These are phyloP conservation scores for Corythaixoides concolor DNA, from an alignment of 2,113 vertebrate species.

Conservation along the genomic window DNA sequence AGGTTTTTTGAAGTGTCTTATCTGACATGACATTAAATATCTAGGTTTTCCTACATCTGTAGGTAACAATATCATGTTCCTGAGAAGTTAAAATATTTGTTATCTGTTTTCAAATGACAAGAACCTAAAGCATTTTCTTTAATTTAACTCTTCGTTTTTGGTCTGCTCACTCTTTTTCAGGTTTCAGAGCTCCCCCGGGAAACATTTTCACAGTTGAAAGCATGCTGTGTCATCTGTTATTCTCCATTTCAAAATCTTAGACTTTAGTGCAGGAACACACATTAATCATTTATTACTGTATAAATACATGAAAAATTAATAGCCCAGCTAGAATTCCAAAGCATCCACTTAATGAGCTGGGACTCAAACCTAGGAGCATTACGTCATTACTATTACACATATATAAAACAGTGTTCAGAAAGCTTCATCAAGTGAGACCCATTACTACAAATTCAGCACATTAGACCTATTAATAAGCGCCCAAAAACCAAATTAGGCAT, in stretches of 20 bases:
- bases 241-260: slow-evolving; percentile 55
- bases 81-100: neutral
- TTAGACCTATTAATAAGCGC: neutral
- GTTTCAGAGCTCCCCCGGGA: neutral
- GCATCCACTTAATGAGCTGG: slow-evolving; percentile 49
- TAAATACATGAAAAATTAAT: slow-evolving; percentile 71
- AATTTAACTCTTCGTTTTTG: neutral
- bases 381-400: neutral
- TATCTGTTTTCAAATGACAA: neutral
- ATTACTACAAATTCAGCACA: neutral
- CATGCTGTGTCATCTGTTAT: slow-evolving; percentile 39
- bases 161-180: neutral
- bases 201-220: slow-evolving; percentile 33
- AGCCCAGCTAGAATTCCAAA: slow-evolving; percentile 56
- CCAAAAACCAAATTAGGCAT: neutral
- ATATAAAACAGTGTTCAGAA: neutral
- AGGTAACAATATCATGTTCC: neutral
- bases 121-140: neutral
- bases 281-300: slow-evolving; percentile 68
- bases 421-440: neutral
- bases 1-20: neutral
- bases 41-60: neutral
- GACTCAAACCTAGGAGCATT: neutral
- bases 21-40: neutral
- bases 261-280: slow-evolving; percentile 1